Conservation (phyloP, 2,797 vertebrate genomes). For the Scolopax bukidnonensis region DNA sequence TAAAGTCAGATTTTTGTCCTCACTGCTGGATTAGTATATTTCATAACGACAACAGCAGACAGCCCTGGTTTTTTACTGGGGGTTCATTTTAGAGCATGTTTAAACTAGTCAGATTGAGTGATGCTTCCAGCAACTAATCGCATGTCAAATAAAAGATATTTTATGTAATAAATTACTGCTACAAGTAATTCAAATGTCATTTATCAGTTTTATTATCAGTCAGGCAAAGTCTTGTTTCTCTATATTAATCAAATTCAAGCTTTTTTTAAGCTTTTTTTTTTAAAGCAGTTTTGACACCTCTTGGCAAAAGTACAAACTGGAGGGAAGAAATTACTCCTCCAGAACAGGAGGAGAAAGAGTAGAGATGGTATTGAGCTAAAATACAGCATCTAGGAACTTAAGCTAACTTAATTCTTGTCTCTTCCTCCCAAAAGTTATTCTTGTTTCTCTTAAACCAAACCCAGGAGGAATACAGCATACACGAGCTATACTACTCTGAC, state of each 20-base stretch:
- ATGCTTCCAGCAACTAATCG: conserved; percentile 88
- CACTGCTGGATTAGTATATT: conserved; percentile 76
- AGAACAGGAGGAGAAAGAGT: conserved; percentile 6
- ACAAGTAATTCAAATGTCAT: conserved; percentile 89
- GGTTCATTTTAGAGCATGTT: conserved; percentile 84
- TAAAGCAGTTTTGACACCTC: conserved; percentile 79
- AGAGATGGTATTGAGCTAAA: background rate
- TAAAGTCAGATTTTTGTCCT: conserved; percentile 80
- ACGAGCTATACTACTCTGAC: background rate
- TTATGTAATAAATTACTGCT: conserved; percentile 89
- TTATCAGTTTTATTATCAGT: conserved; percentile 90
- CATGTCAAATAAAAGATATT: conserved; percentile 90
- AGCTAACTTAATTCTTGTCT: background rate
- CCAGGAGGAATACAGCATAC: background rate
- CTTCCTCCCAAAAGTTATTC: background rate
- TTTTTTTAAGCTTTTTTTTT: conserved; percentile 68
- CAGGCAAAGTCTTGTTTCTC: conserved; percentile 87
- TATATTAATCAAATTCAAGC: conserved; percentile 87
- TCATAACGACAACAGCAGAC: conserved; percentile 76
- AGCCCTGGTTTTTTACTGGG: conserved; percentile 73
- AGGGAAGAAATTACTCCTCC: conserved; percentile 54
- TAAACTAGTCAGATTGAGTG: conserved; percentile 86
- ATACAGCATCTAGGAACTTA: background rate
- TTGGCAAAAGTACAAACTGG: conserved; percentile 75
- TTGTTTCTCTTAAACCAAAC: conserved; percentile 19